Conservation (phyloP, 2,113 vertebrate species). For the Phrynosoma blainvillii region DNA sequence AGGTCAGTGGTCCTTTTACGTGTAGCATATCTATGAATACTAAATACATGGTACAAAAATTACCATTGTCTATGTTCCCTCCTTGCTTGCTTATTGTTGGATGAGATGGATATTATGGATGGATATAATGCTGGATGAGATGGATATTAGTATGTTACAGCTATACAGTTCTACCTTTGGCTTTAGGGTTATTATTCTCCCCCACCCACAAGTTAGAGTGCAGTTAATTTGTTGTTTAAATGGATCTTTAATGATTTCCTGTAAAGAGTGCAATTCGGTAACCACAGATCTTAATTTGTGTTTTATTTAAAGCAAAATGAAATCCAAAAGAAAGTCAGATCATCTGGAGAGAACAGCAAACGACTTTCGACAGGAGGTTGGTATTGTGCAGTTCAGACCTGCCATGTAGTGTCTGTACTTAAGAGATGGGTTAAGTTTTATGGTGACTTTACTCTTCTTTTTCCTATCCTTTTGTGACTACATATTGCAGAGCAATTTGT, state of each 20-base stretch:
- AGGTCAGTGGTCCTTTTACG: too few species aligned
- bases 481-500: not conserved
- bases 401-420: not conserved
- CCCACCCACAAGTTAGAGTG: too few species aligned
- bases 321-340: conserved; percentile 84
- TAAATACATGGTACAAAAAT: not conserved
- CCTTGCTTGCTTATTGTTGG: not conserved
- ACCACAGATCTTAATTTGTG: conserved; percentile 60
- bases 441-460: conserved; percentile 17
- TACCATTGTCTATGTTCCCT: not conserved
- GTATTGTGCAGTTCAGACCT: conserved; percentile 53
- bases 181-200: not conserved
- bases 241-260: not conserved
- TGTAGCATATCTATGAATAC: not conserved
- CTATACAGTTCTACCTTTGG: not conserved
- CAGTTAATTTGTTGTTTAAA: not conserved
- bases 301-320: conserved; percentile 80
- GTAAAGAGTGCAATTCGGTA: conserved; percentile 6
- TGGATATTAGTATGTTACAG: not conserved
- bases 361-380: conserved; percentile 87
- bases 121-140: not conserved
- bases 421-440: conserved; percentile 17
- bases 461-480: conserved; percentile 12
- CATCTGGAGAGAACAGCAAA: conserved; percentile 90
- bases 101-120: not conserved